phyloP scores from a whole-genome alignment of 2,888 invertebrate genomes.

The Agriotes lineatus region DNA sequence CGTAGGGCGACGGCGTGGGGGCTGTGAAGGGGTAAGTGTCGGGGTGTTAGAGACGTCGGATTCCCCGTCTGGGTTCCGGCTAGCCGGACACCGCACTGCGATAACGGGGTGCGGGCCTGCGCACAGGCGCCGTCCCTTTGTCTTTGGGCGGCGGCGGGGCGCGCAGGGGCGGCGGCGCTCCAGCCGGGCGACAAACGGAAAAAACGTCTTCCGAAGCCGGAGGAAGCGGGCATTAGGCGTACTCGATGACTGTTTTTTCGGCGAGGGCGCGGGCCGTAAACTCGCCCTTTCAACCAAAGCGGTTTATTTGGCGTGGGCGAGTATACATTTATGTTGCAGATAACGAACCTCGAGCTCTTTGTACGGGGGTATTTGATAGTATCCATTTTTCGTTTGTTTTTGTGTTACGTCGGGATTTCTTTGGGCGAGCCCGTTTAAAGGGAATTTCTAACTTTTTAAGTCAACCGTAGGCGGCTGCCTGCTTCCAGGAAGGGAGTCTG shows the following conservation, averaged over 20 bases:
- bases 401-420: no score
- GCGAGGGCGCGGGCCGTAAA: not conserved
- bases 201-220: not conserved
- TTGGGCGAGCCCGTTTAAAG: no score
- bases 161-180: not conserved
- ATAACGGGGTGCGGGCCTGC: slow-evolving; percentile 43
- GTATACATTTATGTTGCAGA: no score
- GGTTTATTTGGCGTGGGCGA: no score
- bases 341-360: no score
- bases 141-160: slow-evolving; percentile 11
- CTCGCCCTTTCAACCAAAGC: no score
- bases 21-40: slow-evolving; percentile 47
- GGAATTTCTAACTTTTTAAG: no score
- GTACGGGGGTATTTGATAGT: no score
- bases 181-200: slow-evolving; percentile 7
- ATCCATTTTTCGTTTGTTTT: no score
- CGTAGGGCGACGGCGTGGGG: slow-evolving; percentile 44
- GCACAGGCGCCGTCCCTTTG: slow-evolving; percentile 37
- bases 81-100: slow-evolving; percentile 57
- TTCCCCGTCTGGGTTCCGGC: slow-evolving; percentile 59
- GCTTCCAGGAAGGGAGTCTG: no score
- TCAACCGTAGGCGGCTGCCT: no score
- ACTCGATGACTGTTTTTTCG: not conserved
- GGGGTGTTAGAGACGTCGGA: slow-evolving; percentile 50
- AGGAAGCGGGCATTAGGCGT: not conserved